Evolutionary conservation across 2,888 invertebrate species (phyloP).

Genomic region (Diaperis boleti): DNA sequence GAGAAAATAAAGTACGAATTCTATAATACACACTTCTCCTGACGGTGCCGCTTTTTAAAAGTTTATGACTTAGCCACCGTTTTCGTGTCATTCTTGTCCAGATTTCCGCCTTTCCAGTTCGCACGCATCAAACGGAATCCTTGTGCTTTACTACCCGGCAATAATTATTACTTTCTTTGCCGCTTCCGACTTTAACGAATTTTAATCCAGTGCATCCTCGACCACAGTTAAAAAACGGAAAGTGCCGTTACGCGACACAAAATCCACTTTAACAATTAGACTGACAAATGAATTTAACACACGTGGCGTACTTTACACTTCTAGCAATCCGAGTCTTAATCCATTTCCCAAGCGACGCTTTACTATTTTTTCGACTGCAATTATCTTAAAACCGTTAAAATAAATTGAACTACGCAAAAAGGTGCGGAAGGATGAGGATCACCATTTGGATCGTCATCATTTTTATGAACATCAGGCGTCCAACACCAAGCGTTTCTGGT

Average conservation of each 20-base stretch:
- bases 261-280: slow-evolving; percentile 19
- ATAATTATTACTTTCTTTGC: slow-evolving; percentile 38
- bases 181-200: slow-evolving; percentile 25
- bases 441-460: too few species aligned
- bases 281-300: slow-evolving; percentile 13
- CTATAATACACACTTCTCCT: slow-evolving; percentile 32
- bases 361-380: not conserved
- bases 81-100: slow-evolving; percentile 32
- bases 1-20: slow-evolving; percentile 41
- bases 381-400: too few species aligned
- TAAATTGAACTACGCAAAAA: not conserved
- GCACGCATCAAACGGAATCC: slow-evolving; percentile 32
- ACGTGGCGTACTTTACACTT: slow-evolving; percentile 10
- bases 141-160: slow-evolving; percentile 32
- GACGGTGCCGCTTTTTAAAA: slow-evolving; percentile 29
- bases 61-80: slow-evolving; percentile 37
- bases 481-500: too few species aligned
- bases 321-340: not conserved
- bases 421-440: not conserved
- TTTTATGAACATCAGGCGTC: too few species aligned
- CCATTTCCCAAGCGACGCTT: not conserved
- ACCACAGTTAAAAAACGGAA: slow-evolving; percentile 22
- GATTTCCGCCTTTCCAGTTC: slow-evolving; percentile 28
- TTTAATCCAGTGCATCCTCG: slow-evolving; percentile 18
- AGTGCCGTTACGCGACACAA: slow-evolving; percentile 8